Percentiles rank a stretch among this genome's conserved stretches.
Evolutionary conservation across 2,797 vertebrate genomes (phyloP).

Genomic region (Discoglossus pictus): DNA sequence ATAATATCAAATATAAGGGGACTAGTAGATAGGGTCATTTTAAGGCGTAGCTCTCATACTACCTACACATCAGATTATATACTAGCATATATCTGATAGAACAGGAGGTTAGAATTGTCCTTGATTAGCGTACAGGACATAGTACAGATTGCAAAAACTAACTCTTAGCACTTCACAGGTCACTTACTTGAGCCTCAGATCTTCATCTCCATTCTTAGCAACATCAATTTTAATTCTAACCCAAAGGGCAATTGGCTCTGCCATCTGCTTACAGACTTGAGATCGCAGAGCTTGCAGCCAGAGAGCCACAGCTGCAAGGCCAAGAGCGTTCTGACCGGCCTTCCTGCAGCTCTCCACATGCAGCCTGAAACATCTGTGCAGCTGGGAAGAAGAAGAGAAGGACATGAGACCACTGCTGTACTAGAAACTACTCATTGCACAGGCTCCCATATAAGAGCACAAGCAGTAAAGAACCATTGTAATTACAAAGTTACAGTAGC

Average conservation of each 20-base stretch:
- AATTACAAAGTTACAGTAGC: neutral
- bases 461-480: neutral
- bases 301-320: conserved; percentile 73
- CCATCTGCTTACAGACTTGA: conserved; percentile 65
- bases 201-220: conserved; percentile 70
- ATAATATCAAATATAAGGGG: too few species aligned
- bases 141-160: too few species aligned
- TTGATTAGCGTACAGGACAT: too few species aligned
- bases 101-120: too few species aligned
- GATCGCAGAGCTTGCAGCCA: conserved; percentile 78
- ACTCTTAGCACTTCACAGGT: too few species aligned
- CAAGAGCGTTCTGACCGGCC: conserved; percentile 69
- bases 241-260: conserved; percentile 83
- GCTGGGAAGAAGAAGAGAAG: conserved; percentile 60
- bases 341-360: conserved; percentile 80
- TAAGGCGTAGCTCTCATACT: too few species aligned
- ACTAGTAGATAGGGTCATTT: too few species aligned
- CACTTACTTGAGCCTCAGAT: conserved; percentile 77
- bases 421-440: neutral
- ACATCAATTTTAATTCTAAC: conserved; percentile 83
- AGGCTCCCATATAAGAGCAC: too few species aligned
- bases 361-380: conserved; percentile 83
- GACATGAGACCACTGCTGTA: neutral
- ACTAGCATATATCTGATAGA: too few species aligned
- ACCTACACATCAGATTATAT: too few species aligned